Evolutionary conservation across 2,797 vertebrate species (phyloP), one percentile per base, ranked within the genome.

Genomic region (Oceanodroma leucorhoa): DNA sequence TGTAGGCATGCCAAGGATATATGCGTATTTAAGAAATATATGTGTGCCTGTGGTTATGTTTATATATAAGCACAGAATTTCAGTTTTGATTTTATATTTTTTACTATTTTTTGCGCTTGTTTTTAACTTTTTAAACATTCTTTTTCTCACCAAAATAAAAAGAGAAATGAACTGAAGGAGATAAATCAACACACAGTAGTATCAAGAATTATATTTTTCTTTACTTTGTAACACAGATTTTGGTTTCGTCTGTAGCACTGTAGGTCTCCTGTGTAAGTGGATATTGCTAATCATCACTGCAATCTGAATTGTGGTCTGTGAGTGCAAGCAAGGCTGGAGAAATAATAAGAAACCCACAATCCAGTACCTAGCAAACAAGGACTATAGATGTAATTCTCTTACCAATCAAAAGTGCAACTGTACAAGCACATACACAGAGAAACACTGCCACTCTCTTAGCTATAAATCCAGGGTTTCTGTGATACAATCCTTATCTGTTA

Each of bases 401-500:
- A 84, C 61, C 73, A 83, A 65, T 72, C 62, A 81, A 32, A 95
- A 93, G 46, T 41, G 69, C 67, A 88, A 43, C 41, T 55, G 21
- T 78, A 65, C 41, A 66, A 90, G 43, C 29, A 66, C 22, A 81
- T 81, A 71, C 9, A 43, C n/a, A 62, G 69, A 88, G 77, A 95
- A 92, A 83, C 66, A 53, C n/a, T 95, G 62, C 48, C 65, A 75
- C 53, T 90, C 45, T 81, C 65, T 54, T 38, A 64, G 66, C 66
- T 91, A 58, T 94, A 95, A 97, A 95, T 94, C 83, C 86, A 83
- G 57, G 57, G 6, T 32, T 69, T 70, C 80, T 87, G 6, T 62
- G 87, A 80, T 79, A 73, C 43, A 77, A 29, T 54, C 72, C 64
- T 92, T 87, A 67, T 76, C 78, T 15, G 11, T 43, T 89, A 88